A percentile compares a stretch with the other conserved stretches of the same genome.
These are phyloP conservation scores for Alauda arvensis DNA, from an alignment of 2,797 vertebrate species.

Conservation along the genomic window DNA sequence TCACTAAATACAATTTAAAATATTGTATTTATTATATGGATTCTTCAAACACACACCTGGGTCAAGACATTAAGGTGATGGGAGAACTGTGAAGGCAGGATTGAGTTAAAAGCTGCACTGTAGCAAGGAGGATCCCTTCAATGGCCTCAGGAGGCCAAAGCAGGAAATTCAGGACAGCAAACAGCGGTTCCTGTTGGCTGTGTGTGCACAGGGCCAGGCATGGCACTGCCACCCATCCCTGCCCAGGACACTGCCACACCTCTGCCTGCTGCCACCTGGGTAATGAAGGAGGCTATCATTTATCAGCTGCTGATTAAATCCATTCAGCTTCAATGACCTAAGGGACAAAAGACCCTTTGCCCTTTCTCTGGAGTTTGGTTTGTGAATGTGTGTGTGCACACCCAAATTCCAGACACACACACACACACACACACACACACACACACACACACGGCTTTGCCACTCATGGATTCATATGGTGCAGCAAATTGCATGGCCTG, in stretches of 20 bases:
- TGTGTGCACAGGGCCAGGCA: neutral
- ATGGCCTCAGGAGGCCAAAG: neutral
- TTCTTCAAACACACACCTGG: neutral
- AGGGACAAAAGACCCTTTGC: neutral
- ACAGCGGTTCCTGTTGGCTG: neutral
- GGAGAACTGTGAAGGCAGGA: neutral
- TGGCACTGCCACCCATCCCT: neutral
- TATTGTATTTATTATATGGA: neutral
- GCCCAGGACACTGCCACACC: neutral
- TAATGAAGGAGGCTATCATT: neutral
- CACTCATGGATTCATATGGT: neutral
- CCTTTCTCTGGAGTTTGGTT: neutral
- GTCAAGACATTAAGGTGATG: neutral
- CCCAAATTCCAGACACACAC: neutral
- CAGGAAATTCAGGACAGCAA: neutral
- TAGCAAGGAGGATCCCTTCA: neutral
- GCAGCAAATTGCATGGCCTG: neutral
- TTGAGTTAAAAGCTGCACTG: neutral
- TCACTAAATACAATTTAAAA: neutral
- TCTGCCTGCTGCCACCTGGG: neutral
- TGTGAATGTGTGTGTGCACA: neutral
- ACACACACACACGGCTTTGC: neutral
- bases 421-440: rapidly evolving
- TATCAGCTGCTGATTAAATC: neutral
- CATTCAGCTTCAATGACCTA: neutral